Evolutionary conservation across 2,888 invertebrate species (phyloP).

Genomic region (Branchipolynoe longqiensis): DNA sequence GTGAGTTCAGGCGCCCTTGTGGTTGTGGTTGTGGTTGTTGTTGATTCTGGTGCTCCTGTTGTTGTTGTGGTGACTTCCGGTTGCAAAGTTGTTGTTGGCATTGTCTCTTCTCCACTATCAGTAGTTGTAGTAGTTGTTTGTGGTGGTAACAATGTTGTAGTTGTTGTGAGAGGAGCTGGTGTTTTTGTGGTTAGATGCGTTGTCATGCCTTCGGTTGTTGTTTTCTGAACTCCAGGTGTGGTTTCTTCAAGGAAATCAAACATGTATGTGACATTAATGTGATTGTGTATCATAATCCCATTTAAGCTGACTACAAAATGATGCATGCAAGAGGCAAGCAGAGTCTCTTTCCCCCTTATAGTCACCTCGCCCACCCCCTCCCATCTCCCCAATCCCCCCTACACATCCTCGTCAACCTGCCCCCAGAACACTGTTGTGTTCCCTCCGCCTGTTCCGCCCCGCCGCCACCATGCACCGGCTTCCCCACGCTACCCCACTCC

Average conservation of each 20-base stretch:
- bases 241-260: background rate
- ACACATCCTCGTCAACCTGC: too few species aligned
- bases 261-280: too few species aligned
- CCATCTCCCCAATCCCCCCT: too few species aligned
- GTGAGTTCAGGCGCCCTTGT: background rate
- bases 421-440: too few species aligned
- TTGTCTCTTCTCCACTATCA: background rate
- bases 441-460: too few species aligned
- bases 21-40: conserved; percentile 4
- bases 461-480: too few species aligned
- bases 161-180: background rate
- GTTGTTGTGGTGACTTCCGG: background rate
- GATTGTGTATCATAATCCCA: too few species aligned
- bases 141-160: background rate
- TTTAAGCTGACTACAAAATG: too few species aligned
- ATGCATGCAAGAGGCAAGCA: too few species aligned
- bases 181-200: conserved; percentile 5
- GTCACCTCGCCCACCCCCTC: too few species aligned
- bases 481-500: too few species aligned
- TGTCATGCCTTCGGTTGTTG: background rate
- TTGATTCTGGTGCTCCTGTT: background rate
- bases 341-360: too few species aligned
- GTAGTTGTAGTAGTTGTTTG: background rate
- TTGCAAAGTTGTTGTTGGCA: background rate
- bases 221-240: background rate